Conservation (phyloP, 1,140 invertebrate species). For the fruit fly (Drosophila melanogaster) region Release_6_plus_ISO1_MT NT_037436.4:1597001-1597500, state of each 20-base stretch:
- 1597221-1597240: slow-evolving; percentile 93
- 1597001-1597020: slow-evolving; percentile 92
- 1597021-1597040: slow-evolving; percentile 95
- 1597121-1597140: slow-evolving; percentile 95
- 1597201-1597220: slow-evolving; percentile 96
- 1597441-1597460: slow-evolving; percentile 94
- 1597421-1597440: slow-evolving; percentile 93
- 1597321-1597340: slow-evolving; percentile 96
- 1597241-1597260: slow-evolving; percentile 93
- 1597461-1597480: slow-evolving; percentile 93
- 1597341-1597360: slow-evolving; percentile 89
- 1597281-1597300: slow-evolving; percentile 94
- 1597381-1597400: slow-evolving; percentile 93
- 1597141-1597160: slow-evolving; percentile 93
- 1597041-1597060: slow-evolving; percentile 92
- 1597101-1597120: slow-evolving; percentile 93
- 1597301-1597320: slow-evolving; percentile 94
- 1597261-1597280: slow-evolving; percentile 94
- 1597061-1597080: slow-evolving; percentile 91
- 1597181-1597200: slow-evolving; percentile 93
- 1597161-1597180: slow-evolving; percentile 93
- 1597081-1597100: slow-evolving; percentile 96
- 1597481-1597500: slow-evolving; percentile 92
- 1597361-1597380: slow-evolving; percentile 90
- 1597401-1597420: slow-evolving; percentile 93